Conservation (phyloP, 2,113 vertebrate species). For the Ammodytes dubius region DNA sequence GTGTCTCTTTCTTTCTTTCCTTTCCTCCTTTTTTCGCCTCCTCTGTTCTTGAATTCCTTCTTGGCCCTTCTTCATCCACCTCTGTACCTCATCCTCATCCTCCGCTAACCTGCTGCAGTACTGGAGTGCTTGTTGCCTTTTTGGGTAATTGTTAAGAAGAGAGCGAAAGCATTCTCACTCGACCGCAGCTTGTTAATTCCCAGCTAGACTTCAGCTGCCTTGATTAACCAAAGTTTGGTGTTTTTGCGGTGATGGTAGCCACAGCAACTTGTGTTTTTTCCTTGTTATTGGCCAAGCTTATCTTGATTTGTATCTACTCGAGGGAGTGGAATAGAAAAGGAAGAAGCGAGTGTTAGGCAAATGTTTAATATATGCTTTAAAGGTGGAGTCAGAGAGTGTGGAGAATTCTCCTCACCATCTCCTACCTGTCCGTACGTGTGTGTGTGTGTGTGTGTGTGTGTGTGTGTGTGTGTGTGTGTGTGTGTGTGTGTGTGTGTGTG, state of each 20-base stretch:
- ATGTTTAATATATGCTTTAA: slow-evolving; percentile 4
- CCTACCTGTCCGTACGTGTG: no score
- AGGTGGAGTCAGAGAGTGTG: no score
- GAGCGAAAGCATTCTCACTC: slow-evolving; percentile 30
- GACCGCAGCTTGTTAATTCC: not conserved
- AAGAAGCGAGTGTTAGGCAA: not conserved
- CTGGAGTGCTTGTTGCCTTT: slow-evolving; percentile 12
- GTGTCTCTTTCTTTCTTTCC: slow-evolving; percentile 24
- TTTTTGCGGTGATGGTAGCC: slow-evolving; percentile 33
- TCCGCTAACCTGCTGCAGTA: slow-evolving; percentile 20
- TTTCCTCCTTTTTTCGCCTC: not conserved
- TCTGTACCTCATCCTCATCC: slow-evolving; percentile 22
- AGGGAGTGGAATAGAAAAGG: not conserved
- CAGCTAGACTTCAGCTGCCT: slow-evolving; percentile 2
- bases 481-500: no score
- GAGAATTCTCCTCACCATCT: no score
- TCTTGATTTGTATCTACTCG: not conserved
- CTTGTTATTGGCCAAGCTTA: slow-evolving; percentile 25
- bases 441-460: no score
- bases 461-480: no score
- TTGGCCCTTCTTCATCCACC: slow-evolving; percentile 5
- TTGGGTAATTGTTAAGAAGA: slow-evolving; percentile 10
- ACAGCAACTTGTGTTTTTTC: slow-evolving; percentile 27
- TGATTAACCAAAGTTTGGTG: slow-evolving; percentile 35
- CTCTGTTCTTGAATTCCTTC: slow-evolving; percentile 18